Evolutionary conservation across 2,113 vertebrate species (phyloP).

Genomic region (Alligator sinensis): DNA sequence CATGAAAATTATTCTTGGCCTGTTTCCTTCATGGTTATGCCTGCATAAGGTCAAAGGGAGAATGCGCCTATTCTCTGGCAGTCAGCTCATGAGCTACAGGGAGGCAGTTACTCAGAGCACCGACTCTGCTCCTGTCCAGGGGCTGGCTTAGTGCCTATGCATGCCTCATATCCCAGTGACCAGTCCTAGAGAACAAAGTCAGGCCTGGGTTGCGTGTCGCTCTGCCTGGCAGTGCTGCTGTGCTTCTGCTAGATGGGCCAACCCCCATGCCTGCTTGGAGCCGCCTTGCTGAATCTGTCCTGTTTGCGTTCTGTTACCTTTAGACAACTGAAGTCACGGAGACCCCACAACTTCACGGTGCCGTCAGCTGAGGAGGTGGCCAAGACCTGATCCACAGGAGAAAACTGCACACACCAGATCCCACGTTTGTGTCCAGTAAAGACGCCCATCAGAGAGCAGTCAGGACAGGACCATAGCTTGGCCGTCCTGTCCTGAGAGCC

Average conservation of each 20-base stretch:
- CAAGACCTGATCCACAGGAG: conserved; percentile 92
- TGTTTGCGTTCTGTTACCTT: conserved; percentile 80
- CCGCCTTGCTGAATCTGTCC: not conserved
- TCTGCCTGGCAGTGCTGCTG: rapidly evolving
- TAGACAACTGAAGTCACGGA: conserved; percentile 94
- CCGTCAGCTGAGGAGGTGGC: conserved; percentile 93
- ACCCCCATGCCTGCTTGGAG: rapidly evolving
- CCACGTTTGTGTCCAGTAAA: conserved; percentile 92
- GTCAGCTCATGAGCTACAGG: not conserved
- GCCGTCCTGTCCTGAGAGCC: conserved; percentile 94
- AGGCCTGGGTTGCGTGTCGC: not conserved
- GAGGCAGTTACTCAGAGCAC: not conserved
- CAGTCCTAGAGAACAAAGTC: not conserved
- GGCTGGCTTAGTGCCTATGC: not conserved
- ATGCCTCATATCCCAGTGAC: not conserved
- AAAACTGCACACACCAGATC: conserved; percentile 95
- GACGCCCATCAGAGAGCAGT: conserved; percentile 85
- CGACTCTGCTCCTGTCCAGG: not conserved
- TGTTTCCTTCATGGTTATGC: not conserved
- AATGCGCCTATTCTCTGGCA: not conserved
- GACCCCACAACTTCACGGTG: conserved; percentile 90
- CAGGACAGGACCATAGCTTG: conserved; percentile 89
- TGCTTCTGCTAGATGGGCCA: not conserved
- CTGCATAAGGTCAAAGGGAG: rapidly evolving
- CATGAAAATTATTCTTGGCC: rapidly evolving